Evolutionary conservation across 2,113 vertebrate species (phyloP), one percentile per base, ranked within the genome.

Genomic region (Todiramphus chloris): DNA sequence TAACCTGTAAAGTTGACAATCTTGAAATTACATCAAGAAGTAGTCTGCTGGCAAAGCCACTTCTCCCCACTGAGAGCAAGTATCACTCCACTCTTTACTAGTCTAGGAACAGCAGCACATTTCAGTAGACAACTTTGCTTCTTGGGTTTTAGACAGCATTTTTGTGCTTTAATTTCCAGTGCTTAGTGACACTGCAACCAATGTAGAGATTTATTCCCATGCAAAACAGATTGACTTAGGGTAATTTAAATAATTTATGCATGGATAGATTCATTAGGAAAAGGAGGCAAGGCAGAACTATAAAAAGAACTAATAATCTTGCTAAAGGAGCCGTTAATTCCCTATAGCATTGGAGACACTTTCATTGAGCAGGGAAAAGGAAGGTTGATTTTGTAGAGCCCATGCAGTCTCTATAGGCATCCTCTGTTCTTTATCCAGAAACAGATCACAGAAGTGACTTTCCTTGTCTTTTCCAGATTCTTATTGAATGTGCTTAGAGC

Each of bases 141-240:
- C 79, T 13, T 87, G 37, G 28, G 48, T 73, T 91, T 89, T 48
- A 80, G 41, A 44, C 35, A 83, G 39, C 31, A 20, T 73, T 89
- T 89, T 41, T 75, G 30, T 87, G 62, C 73, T 93, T 68, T 84
- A 62, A 76, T 92, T 96, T 93, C 77, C 86, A 69, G 30, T 27
- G 43, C 66, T 73, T 59, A 50, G 58, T 94, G 90, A 94, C 92
- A 88, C 77, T 46, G 62, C 83, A 93, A 87, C 83, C 89, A 94
- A 53, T 3, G 69, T 1, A 7, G 90, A 96, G 96, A 96, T 96
- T 96, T 96, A 97, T 96, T 93, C 94, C 90, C 83, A 50, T 94
- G 92, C 83, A 95, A 95, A 94, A 84, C 91, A 96, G 96, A 97
- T 96, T 96, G 93, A 95, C 84, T 97, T 96, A 91, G 94, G 86